phyloP scores from a whole-genome alignment of 23 tunicate genomes.

The Aplidium turbinatum region DNA sequence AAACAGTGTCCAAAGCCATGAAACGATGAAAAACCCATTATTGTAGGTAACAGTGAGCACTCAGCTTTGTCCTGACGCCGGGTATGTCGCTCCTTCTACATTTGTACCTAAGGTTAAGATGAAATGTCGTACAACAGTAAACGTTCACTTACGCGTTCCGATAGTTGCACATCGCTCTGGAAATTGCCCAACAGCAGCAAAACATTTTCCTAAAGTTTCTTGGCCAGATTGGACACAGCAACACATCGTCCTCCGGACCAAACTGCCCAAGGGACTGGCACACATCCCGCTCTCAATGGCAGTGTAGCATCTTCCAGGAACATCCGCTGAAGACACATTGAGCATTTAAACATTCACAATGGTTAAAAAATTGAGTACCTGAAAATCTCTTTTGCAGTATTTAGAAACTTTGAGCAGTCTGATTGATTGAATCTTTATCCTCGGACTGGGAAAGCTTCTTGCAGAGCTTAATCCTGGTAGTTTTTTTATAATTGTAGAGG shows the following conservation, averaged over 20 bases:
- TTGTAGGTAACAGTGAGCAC: not conserved
- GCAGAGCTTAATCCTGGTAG: no score
- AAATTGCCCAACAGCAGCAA: slow-evolving; percentile 78
- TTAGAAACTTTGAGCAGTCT: no score
- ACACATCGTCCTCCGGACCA: slow-evolving; percentile 75
- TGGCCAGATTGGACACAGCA: slow-evolving; percentile 76
- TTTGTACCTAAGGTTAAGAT: not conserved
- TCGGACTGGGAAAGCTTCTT: no score
- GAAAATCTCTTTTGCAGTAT: no score
- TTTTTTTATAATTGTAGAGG: no score
- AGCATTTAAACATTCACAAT: no score
- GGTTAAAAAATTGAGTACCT: no score
- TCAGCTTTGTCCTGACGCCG: not conserved
- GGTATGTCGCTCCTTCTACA: no score
- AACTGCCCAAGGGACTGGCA: slow-evolving; percentile 63
- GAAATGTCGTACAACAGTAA: not conserved
- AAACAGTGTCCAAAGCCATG: no score
- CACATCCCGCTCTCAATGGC: slow-evolving; percentile 92
- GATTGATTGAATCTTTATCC: no score
- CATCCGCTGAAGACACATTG: slow-evolving; percentile 51
- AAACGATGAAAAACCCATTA: not conserved
- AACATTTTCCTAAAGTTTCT: slow-evolving; percentile 97
- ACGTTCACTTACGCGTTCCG: slow-evolving; percentile 89
- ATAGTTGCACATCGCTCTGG: slow-evolving; percentile 86
- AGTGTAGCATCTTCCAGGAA: slow-evolving; percentile 92